phyloP scores from a whole-genome alignment of 2,888 invertebrate genomes.

The Nephrotoma appendiculata region DNA sequence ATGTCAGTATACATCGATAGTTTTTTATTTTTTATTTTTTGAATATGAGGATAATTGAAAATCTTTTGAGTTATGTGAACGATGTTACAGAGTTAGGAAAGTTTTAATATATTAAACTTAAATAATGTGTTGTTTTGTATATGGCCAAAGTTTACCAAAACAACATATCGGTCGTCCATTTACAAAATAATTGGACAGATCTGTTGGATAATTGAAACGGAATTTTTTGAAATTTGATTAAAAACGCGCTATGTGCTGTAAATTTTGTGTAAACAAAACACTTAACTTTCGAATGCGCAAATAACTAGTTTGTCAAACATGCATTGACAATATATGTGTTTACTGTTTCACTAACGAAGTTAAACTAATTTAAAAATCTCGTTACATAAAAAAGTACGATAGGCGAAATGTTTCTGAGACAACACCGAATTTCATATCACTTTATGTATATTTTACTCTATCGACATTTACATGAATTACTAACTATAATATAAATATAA shows the following conservation, averaged over 20 bases:
- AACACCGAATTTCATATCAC: background rate
- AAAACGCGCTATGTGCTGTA: background rate
- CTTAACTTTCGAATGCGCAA: background rate
- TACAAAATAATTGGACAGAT: background rate
- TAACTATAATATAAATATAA: background rate
- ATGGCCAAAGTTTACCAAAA: background rate
- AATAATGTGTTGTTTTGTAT: background rate
- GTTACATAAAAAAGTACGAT: background rate
- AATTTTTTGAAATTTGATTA: background rate
- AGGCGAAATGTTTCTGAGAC: background rate
- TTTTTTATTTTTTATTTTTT: background rate
- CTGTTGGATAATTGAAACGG: background rate
- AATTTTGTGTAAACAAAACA: background rate
- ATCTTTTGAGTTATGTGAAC: background rate
- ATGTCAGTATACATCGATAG: background rate
- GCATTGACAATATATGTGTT: background rate
- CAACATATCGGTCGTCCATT: background rate
- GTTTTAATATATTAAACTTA: background rate
- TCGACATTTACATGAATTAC: background rate
- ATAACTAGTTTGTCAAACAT: background rate
- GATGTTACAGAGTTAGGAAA: background rate
- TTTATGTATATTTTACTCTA: background rate
- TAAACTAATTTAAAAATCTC: background rate
- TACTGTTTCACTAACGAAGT: background rate
- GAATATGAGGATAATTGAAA: background rate